Conservation (phyloP, 2,888 invertebrate genomes). For the Eudemis profundana region DNA sequence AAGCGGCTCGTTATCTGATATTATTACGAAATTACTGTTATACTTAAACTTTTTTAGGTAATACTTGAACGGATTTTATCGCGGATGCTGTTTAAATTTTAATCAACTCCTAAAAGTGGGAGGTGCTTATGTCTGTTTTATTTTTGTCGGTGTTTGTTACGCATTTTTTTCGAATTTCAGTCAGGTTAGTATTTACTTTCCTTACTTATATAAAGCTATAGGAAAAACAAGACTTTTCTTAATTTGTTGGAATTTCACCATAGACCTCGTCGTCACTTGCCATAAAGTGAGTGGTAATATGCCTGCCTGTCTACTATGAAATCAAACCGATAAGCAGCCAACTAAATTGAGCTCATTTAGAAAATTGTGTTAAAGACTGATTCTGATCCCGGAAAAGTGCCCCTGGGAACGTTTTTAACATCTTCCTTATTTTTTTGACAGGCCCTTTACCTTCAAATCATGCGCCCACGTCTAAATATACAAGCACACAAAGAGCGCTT, state of each 20-base stretch:
- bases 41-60: not conserved
- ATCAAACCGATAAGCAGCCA: not conserved
- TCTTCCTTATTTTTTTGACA: slow-evolving; percentile 34
- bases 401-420: slow-evolving; percentile 13
- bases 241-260: no score
- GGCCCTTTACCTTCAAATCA: slow-evolving; percentile 18
- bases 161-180: no score
- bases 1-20: slow-evolving; percentile 32
- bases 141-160: no score
- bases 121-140: no score
- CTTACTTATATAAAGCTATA: no score
- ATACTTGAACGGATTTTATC: not conserved
- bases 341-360: not conserved
- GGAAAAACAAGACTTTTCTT: no score
- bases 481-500: slow-evolving; percentile 20
- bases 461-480: slow-evolving; percentile 33
- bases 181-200: no score
- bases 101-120: no score
- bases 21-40: slow-evolving; percentile 20
- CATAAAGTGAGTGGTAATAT: no score
- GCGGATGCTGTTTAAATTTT: not conserved
- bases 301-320: not conserved
- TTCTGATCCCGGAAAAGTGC: not conserved
- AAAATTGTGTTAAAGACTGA: not conserved
- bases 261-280: no score